Evolutionary conservation across 2,888 invertebrate genomes (phyloP), one percentile per base, ranked within the genome.

Genomic region (Cancer borealis): DNA sequence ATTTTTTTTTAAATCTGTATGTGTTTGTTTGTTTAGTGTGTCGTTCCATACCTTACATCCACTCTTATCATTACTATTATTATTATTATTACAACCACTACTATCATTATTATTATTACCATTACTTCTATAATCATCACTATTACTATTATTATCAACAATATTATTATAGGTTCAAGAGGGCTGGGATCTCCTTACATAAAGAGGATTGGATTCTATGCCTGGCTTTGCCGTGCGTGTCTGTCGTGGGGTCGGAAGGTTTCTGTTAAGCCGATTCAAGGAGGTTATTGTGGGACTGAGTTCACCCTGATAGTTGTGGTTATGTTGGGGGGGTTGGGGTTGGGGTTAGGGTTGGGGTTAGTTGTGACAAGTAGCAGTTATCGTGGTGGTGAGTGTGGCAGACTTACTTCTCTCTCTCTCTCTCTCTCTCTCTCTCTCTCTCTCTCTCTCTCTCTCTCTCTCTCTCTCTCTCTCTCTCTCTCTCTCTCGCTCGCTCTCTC

Each of bases 191-290:
- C 66, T 5, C 66, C 66, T 66, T 66, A 66, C 66, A 66, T 66
- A 66, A 66, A 66, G n/a, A 66, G 66, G 66, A 66, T 66, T 66
- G 21, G 17, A 66, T 66, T 66, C 21, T 66, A 66, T 66, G 66
- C 66, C 66, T 66, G 66, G 66, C 21, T 66, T 66, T 66, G 66
- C 66, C 66, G 66, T 66, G 66, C 66, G 66, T 66, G 66, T 66
- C 66, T 66, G 66, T 66, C 66, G n/a, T n/a, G n/a, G n/a, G n/a
- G 21, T n/a, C 66, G n/a, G 0, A 66, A n/a, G 66, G 66, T 66
- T 66, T 66, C n/a, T 66, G 66, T 66, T 66, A 66, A 66, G 66
- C 66, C n/a, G n/a, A 4, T 3, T 66, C n/a, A 66, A 66, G 66
- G 66, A 66, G 66, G 66, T 66, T 66, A 66, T 66, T 66, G 66